Conservation (phyloP, 2,797 vertebrate species). For the Karalla daura region DNA sequence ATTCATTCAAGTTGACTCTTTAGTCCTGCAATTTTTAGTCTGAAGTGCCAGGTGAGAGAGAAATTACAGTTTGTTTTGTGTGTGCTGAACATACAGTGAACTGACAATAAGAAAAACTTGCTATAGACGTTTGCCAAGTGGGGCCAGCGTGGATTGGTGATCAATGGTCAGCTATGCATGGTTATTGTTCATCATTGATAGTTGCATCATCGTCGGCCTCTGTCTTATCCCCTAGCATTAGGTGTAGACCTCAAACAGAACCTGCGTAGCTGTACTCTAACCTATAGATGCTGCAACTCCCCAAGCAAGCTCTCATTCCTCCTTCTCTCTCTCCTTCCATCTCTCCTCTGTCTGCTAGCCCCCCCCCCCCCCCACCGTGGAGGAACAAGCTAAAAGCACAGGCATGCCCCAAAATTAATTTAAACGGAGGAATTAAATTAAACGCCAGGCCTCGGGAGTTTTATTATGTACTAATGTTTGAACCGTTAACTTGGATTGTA, state of each 20-base stretch:
- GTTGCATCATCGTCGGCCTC: background rate
- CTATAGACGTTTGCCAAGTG: too few species aligned
- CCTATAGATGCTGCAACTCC: conserved; percentile 60
- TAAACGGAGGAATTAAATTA: conserved; percentile 85
- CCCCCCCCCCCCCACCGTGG: conserved; percentile 37
- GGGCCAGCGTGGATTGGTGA: background rate
- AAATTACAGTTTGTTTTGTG: too few species aligned
- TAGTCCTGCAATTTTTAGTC: too few species aligned
- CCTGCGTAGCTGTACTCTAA: conserved; percentile 35
- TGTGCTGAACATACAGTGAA: too few species aligned
- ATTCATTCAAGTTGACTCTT: too few species aligned
- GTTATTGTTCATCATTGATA: background rate
- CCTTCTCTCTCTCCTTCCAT: conserved; percentile 71
- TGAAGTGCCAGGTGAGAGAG: too few species aligned
- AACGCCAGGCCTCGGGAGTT: conserved; percentile 85
- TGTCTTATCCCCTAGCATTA: background rate
- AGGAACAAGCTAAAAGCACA: conserved; percentile 71
- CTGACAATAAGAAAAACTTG: too few species aligned
- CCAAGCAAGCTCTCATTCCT: conserved; percentile 72
- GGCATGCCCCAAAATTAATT: conserved; percentile 84
- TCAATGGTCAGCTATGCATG: background rate
- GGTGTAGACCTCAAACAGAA: background rate
- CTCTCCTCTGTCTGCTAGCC: conserved; percentile 56
- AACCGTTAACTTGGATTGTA: conserved; percentile 83
- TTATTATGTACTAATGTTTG: conserved; percentile 86